These are phyloP conservation scores for Parauchenoglanis ngamensis DNA, from an alignment of 2,797 vertebrate genomes.

Conservation along the genomic window DNA sequence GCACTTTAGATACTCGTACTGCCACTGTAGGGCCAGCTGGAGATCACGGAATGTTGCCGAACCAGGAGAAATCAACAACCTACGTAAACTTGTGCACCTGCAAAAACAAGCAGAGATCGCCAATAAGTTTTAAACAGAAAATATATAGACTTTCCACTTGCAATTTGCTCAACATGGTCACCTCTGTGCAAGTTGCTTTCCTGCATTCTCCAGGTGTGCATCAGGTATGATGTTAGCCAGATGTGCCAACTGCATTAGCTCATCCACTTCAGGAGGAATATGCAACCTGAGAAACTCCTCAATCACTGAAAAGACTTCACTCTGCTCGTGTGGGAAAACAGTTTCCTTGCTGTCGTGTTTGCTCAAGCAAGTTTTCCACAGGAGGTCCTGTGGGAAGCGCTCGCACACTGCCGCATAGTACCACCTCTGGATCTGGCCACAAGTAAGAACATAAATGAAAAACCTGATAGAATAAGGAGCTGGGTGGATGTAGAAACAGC, in stretches of 20 bases:
- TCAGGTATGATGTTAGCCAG: conserved; percentile 68
- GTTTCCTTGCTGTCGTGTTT: neutral
- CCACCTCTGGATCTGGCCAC: conserved; percentile 70
- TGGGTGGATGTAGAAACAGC: too few species aligned
- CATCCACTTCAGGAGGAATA: conserved; percentile 70
- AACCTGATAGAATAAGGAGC: neutral
- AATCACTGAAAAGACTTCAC: conserved; percentile 46
- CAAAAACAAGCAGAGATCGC: neutral
- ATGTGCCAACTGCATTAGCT: conserved; percentile 69
- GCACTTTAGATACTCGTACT: conserved; percentile 67
- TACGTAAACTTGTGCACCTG: conserved; percentile 72
- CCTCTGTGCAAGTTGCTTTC: conserved; percentile 71
- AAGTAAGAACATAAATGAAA: neutral
- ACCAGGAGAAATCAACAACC: conserved; percentile 66
- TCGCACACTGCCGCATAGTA: conserved; percentile 69
- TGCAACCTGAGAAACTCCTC: conserved; percentile 68
- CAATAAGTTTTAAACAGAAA: neutral
- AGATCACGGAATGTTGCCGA: conserved; percentile 64
- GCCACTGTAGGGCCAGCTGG: conserved; percentile 74
- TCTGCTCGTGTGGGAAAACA: neutral
- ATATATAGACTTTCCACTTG: too few species aligned
- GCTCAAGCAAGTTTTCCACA: conserved; percentile 58
- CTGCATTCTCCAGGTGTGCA: conserved; percentile 55
- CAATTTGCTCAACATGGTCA: conserved; percentile 43
- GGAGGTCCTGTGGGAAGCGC: conserved; percentile 73